Evolutionary conservation across 2,113 vertebrate species (phyloP).

Genomic region (Chlamydotis undulata): DNA sequence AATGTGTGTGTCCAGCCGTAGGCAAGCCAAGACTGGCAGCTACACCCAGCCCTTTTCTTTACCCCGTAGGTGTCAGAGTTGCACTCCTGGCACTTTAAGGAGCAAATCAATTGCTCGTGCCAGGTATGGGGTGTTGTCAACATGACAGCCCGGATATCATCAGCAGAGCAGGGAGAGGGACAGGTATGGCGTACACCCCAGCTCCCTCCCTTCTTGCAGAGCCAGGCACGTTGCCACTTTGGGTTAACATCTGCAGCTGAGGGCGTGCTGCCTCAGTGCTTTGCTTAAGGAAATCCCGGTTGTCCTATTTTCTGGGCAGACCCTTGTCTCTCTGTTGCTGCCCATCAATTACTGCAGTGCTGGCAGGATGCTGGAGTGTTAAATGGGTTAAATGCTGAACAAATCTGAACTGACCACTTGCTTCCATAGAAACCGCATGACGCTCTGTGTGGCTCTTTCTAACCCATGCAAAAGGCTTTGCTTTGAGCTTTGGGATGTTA

Average conservation of each 20-base stretch:
- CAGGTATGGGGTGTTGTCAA: no score
- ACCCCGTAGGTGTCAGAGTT: neutral
- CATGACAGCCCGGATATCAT: neutral
- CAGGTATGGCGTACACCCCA: neutral
- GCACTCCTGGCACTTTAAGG: neutral
- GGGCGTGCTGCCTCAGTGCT: neutral
- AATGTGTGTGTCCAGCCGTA: rapidly evolving
- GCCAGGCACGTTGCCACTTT: rapidly evolving
- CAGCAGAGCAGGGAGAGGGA: neutral
- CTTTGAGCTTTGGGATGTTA: neutral
- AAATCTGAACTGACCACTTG: neutral
- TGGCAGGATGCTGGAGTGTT: neutral
- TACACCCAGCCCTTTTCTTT: neutral
- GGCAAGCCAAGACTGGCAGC: neutral
- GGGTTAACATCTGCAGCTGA: neutral
- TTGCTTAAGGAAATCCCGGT: neutral
- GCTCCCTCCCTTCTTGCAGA: neutral
- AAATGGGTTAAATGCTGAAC: neutral
- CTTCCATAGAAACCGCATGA: neutral
- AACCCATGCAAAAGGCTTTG: neutral
- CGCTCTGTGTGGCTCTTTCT: neutral
- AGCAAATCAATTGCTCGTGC: neutral
- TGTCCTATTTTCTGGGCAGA: neutral
- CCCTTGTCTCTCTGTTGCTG: neutral
- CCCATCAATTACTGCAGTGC: neutral